phyloP scores from a whole-genome alignment of 2,888 invertebrate species.

The Anthophora plumipes region DNA sequence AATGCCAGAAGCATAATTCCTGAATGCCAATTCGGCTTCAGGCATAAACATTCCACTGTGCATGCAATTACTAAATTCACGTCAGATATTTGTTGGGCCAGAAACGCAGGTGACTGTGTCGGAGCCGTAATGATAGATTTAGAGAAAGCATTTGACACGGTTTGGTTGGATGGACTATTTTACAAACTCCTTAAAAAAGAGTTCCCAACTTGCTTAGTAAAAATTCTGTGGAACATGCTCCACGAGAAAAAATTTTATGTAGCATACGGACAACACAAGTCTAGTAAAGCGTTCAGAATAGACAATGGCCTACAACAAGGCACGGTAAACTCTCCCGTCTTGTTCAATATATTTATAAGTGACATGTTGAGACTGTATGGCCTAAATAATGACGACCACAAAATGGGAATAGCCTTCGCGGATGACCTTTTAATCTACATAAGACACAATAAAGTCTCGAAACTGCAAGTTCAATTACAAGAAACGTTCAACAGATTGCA shows the following conservation, averaged over 20 bases:
- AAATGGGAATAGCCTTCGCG: neutral
- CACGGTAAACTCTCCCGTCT: no score
- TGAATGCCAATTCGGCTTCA: no score
- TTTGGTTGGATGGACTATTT: constrained; percentile 32
- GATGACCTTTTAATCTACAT: neutral
- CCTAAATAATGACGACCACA: no score
- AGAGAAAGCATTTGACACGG: no score
- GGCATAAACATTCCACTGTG: no score
- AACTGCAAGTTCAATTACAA: neutral
- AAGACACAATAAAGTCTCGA: neutral
- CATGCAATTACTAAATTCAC: constrained; percentile 12
- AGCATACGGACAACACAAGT: no score
- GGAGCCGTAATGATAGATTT: no score
- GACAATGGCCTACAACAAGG: no score
- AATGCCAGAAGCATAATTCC: no score
- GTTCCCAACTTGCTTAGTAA: constrained; percentile 28
- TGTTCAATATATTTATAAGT: neutral
- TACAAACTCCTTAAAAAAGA: constrained; percentile 43
- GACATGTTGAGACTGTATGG: neutral
- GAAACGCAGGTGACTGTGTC: no score
- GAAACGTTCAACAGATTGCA: neutral
- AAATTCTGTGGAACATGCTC: constrained; percentile 31
- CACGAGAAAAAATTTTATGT: constrained; percentile 24
- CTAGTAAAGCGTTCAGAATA: no score
- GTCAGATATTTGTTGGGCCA: no score